A percentile compares a stretch with the other conserved stretches of the same genome.
Conservation (phyloP, 2,888 invertebrate genomes). For the Oscheius sp. region DNA sequence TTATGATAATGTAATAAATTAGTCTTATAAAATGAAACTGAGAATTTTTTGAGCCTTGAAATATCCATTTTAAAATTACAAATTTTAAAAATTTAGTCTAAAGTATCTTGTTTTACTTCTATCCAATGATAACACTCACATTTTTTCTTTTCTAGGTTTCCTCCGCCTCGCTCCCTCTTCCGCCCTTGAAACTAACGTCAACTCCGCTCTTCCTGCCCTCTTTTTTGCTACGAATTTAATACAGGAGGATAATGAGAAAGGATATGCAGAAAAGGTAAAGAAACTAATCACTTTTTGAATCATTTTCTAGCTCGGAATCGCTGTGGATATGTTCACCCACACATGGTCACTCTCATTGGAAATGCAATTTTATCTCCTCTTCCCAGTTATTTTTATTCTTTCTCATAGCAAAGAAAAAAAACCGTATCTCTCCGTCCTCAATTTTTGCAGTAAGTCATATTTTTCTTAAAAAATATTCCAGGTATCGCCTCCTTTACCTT, state of each 20-base stretch:
- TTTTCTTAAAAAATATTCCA: neutral
- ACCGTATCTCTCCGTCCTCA: neutral
- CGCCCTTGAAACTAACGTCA: neutral
- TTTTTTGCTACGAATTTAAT: constrained; percentile 11
- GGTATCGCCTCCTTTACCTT: neutral
- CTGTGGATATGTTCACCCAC: constrained; percentile 15
- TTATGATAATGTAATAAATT: neutral
- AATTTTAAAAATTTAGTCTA: too few species aligned
- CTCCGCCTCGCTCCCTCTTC: neutral
- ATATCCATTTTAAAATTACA: neutral
- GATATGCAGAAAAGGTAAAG: constrained; percentile 10
- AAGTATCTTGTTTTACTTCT: too few species aligned
- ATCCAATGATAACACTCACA: too few species aligned
- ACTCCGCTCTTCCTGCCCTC: neutral
- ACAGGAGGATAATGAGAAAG: neutral
- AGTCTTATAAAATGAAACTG: neutral
- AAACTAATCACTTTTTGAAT: neutral
- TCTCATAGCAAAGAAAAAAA: neutral
- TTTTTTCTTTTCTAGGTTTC: too few species aligned
- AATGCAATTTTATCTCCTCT: constrained; percentile 20
- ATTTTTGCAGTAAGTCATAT: neutral
- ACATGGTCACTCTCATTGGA: constrained; percentile 18
- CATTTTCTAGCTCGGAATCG: too few species aligned
- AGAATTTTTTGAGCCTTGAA: neutral
- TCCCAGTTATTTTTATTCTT: constrained; percentile 6